Conservation (phyloP, 2,797 vertebrate species). For the Falco rusticolus region DNA sequence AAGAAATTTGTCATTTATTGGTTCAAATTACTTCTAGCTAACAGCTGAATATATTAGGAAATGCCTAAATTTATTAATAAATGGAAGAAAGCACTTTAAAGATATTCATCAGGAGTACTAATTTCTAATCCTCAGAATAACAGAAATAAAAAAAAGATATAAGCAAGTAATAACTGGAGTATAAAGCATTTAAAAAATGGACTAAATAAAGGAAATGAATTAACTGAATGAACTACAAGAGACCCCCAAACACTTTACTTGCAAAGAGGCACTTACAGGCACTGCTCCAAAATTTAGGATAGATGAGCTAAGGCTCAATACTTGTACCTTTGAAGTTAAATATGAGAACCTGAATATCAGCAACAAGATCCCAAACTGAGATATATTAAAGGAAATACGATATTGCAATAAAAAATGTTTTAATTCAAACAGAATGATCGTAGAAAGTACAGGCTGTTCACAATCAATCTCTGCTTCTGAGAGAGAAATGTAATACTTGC, state of each 20-base stretch:
- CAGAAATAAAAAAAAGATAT: neutral
- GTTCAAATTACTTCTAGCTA: neutral
- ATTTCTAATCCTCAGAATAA: neutral
- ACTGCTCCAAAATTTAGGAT: neutral
- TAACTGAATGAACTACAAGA: neutral
- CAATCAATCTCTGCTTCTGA: neutral
- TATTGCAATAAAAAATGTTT: neutral
- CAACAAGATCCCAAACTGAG: neutral
- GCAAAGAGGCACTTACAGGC: neutral
- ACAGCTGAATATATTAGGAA: neutral
- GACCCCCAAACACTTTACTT: neutral
- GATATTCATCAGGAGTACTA: neutral
- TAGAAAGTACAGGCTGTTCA: neutral
- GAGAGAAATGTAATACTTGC: conserved; percentile 67
- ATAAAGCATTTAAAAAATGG: neutral
- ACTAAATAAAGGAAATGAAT: neutral
- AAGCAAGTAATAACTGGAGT: neutral
- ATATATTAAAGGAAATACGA: neutral
- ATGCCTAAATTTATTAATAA: neutral
- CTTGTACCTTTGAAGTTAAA: neutral
- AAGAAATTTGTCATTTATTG: neutral
- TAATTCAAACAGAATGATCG: neutral
- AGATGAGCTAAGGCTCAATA: neutral
- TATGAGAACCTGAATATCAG: neutral
- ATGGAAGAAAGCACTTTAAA: neutral